Conservation (phyloP, 2,888 invertebrate species). For the Hyposoter dolosus region DNA sequence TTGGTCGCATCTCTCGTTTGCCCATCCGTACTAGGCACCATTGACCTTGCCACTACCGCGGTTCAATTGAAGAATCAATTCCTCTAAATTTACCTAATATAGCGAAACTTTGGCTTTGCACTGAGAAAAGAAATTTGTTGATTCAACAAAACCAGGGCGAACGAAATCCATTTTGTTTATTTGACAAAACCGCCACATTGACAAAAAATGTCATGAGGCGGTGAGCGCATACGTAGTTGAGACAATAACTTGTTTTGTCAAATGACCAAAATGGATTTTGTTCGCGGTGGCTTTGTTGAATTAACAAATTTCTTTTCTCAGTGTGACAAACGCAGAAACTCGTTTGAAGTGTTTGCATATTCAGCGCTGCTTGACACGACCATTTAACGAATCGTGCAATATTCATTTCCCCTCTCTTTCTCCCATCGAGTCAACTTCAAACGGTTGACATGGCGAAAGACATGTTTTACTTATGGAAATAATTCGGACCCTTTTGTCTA, state of each 20-base stretch:
- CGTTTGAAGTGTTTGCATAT: slow-evolving; percentile 47
- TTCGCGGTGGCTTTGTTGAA: too few relatives aligned
- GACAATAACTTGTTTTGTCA: too few relatives aligned
- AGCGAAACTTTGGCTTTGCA: slow-evolving; percentile 65
- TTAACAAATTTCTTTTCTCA: too few relatives aligned
- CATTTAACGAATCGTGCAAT: slow-evolving; percentile 46
- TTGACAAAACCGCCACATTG: too few relatives aligned
- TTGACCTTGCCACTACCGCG: slow-evolving; percentile 69
- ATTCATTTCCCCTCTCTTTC: slow-evolving; percentile 35
- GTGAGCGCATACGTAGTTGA: too few relatives aligned
- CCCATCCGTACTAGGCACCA: slow-evolving; percentile 19
- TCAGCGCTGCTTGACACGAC: slow-evolving; percentile 51
- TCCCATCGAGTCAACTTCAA: background rate
- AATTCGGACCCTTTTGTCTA: background rate
- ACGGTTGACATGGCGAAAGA: background rate
- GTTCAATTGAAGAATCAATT: slow-evolving; percentile 73
- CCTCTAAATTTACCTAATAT: slow-evolving; percentile 70
- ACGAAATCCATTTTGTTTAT: too few relatives aligned
- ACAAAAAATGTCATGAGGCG: too few relatives aligned
- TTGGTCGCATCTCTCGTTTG: slow-evolving; percentile 29
- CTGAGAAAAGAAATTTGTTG: too few relatives aligned
- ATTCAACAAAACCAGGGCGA: too few relatives aligned
- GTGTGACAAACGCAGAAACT: background rate
- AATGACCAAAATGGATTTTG: too few relatives aligned
- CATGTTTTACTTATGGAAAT: background rate